Evolutionary conservation across 2,113 vertebrate genomes (phyloP).

Genomic region (Sceloporus undulatus): DNA sequence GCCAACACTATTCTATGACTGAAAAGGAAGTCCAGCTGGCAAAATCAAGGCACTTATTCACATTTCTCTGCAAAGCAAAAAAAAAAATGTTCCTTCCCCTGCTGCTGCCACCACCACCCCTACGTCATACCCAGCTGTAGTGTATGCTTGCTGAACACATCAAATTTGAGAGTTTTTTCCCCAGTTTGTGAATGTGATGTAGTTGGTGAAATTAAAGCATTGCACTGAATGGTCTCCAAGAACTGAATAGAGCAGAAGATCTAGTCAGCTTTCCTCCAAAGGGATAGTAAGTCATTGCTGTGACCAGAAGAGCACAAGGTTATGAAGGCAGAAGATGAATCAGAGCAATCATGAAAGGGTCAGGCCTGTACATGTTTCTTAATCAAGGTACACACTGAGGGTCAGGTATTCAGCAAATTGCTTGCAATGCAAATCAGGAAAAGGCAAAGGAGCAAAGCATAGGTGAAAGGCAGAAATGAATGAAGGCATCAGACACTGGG

Average conservation of each 20-base stretch:
- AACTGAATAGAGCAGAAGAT: background rate
- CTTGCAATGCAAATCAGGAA: background rate
- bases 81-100: background rate
- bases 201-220: constrained; percentile 14
- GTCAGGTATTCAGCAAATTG: constrained; percentile 1
- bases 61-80: background rate
- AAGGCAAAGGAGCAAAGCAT: background rate
- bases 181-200: background rate
- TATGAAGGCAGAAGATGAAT: constrained; percentile 1
- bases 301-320: constrained; percentile 8
- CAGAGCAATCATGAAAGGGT: background rate
- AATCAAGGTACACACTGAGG: background rate
- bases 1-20: background rate
- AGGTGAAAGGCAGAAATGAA: background rate
- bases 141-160: background rate
- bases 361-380: constrained; percentile 4
- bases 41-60: constrained; percentile 3
- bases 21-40: constrained; percentile 31
- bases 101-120: background rate
- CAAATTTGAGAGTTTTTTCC: constrained; percentile 26
- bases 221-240: background rate
- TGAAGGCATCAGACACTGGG: background rate
- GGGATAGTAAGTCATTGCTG: background rate
- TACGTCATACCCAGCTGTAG: background rate
- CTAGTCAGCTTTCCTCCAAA: constrained; percentile 19